These are phyloP conservation scores for Triops longicaudatus DNA, from an alignment of 1,140 invertebrate species.

Conservation along the genomic window DNA sequence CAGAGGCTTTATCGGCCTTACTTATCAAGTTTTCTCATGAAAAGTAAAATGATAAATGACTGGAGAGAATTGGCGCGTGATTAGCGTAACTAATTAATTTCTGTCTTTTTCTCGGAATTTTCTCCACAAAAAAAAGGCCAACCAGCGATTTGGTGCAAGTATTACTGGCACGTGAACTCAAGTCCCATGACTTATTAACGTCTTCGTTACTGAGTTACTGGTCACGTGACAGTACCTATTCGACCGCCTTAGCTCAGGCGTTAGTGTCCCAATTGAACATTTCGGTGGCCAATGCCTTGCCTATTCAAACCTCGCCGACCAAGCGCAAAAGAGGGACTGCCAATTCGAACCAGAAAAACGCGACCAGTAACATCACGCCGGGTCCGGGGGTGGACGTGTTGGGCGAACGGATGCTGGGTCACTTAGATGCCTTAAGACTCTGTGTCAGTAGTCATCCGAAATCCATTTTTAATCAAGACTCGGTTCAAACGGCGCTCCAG, in stretches of 20 bases:
- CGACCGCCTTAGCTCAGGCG: slow-evolving; percentile 19
- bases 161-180: slow-evolving; percentile 67
- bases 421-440: slow-evolving; percentile 81
- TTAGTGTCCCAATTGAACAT: slow-evolving; percentile 28
- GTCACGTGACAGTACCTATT: slow-evolving; percentile 35
- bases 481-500: slow-evolving; percentile 75
- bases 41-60: slow-evolving; percentile 48
- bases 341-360: slow-evolving; percentile 19
- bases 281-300: slow-evolving; percentile 24
- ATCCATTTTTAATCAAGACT: slow-evolving; percentile 65
- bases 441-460: slow-evolving; percentile 41
- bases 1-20: slow-evolving; percentile 86
- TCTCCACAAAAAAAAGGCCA: slow-evolving; percentile 49
- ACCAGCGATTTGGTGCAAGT: slow-evolving; percentile 74
- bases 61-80: slow-evolving; percentile 18
- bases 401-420: slow-evolving; percentile 74
- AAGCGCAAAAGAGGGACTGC: slow-evolving; percentile 28
- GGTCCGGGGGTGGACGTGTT: slow-evolving; percentile 37
- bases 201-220: slow-evolving; percentile 26
- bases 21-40: slow-evolving; percentile 84
- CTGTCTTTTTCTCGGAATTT: not conserved
- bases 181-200: slow-evolving; percentile 40
- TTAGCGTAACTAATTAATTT: not conserved
- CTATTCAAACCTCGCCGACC: slow-evolving; percentile 22
- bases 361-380: slow-evolving; percentile 21